Evolutionary conservation across 2,888 invertebrate species (phyloP).

Genomic region (Macrosoma leucophasiata): DNA sequence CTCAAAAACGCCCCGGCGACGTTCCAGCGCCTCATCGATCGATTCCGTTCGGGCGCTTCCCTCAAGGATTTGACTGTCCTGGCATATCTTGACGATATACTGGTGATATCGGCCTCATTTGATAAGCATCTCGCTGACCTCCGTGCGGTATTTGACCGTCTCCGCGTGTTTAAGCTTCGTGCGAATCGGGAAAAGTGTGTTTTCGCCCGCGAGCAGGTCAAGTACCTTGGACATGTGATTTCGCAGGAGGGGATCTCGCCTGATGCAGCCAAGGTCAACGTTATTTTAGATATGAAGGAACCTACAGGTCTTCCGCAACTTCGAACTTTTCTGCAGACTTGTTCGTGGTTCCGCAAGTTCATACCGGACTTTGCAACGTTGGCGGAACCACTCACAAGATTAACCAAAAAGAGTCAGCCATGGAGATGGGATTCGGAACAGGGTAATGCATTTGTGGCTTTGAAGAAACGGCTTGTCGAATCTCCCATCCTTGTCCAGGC

Average conservation of each 20-base stretch:
- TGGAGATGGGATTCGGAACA: conserved; percentile 31
- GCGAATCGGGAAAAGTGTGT: conserved; percentile 31
- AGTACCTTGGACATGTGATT: conserved; percentile 25
- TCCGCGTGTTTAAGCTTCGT: conserved; percentile 27
- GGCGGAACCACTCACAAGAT: conserved; percentile 29
- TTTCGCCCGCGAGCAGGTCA: conserved; percentile 16
- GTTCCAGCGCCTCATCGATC: conserved; percentile 31
- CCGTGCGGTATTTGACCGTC: conserved; percentile 24
- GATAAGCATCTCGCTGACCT: conserved; percentile 29
- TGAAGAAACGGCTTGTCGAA: conserved; percentile 19
- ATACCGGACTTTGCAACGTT: conserved; percentile 27
- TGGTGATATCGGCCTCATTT: conserved; percentile 28
- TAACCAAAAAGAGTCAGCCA: conserved; percentile 30
- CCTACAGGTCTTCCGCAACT: conserved; percentile 22
- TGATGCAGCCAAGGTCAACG: conserved; percentile 21
- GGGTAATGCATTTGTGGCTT: conserved; percentile 3
- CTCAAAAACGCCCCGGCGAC: conserved; percentile 34
- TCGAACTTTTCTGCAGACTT: conserved; percentile 27
- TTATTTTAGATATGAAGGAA: conserved; percentile 19
- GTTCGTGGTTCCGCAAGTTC: conserved; percentile 37
- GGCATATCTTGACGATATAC: conserved; percentile 35
- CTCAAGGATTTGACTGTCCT: conserved; percentile 25
- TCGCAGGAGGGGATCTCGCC: conserved; percentile 23
- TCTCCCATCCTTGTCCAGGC: conserved; percentile 28
- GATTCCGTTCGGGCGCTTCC: conserved; percentile 21